Evolutionary conservation across 2,888 invertebrate species (phyloP).

Genomic region (Orthonevra nobilis): DNA sequence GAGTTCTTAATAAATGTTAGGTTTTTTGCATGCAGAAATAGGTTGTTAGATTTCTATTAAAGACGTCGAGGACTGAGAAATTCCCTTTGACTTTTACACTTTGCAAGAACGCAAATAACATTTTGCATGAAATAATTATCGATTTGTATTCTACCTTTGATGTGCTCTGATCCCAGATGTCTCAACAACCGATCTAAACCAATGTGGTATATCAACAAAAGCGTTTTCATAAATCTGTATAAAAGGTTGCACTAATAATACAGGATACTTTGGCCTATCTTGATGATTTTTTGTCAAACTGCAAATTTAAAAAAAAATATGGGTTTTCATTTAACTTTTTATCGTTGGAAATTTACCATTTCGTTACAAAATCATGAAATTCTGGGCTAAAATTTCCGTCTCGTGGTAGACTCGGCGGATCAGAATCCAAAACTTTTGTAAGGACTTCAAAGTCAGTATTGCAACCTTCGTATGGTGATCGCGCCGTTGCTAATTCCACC

Average conservation of each 20-base stretch:
- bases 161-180: conserved; percentile 79
- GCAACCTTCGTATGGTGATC: conserved; percentile 96
- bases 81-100: conserved; percentile 42
- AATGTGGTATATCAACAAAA: conserved; percentile 88
- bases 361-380: conserved; percentile 94
- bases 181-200: conserved; percentile 87
- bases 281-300: conserved; percentile 97
- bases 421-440: conserved; percentile 93
- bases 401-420: conserved; percentile 91
- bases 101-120: neutral
- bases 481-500: conserved; percentile 97
- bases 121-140: neutral
- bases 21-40: conserved; percentile 37
- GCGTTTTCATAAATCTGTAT: conserved; percentile 88
- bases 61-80: conserved; percentile 3
- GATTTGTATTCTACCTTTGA: conserved; percentile 75
- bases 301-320: no score
- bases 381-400: conserved; percentile 88
- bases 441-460: conserved; percentile 99
- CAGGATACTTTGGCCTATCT: conserved; percentile 95
- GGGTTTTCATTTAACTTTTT: no score
- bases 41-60: conserved; percentile 10
- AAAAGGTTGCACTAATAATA: conserved; percentile 93
- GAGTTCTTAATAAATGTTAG: conserved; percentile 1
- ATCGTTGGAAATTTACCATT: conserved; percentile 85